Base-by-base conservation (phyloP, 2,888 invertebrate species). In the Gymnoscelis rufifasciata region DNA sequence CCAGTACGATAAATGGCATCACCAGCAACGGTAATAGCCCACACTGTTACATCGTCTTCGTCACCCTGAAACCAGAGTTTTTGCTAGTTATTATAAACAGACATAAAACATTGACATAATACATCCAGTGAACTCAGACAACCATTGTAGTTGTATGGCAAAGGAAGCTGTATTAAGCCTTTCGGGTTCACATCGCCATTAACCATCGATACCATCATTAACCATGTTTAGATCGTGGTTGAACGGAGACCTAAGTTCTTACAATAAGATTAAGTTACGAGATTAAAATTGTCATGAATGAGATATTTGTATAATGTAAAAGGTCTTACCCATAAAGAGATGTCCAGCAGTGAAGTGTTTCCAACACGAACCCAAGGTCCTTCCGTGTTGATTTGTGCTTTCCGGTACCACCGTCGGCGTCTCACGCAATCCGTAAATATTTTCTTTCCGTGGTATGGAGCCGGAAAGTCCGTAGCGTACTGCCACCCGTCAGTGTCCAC, bases 401-500 rank as follows among this genome's bases (percentile, higher is more conserved):
- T 92, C 60, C 96, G 91, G 65, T 92, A 92, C 96, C 96, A 97
- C 40, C 95, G 88, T 31, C 96, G 88, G 8, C 96, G 90, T 14
- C 97, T 90, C 0, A 97, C 97, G 68, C 95, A 96, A 78, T 97
- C 97, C 0, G 96, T 96, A 56, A 97, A 93, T 56, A 94, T 90
- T 79, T 96, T 96, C 62, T 93, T 92, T 0, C 93, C 93, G 68
- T 96, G 97, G 76, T 95, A 97, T 7, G 92, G 91, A 1, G 95
- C 92, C 1, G 97, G 96, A 71, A 97, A 97, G 80, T 97, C 97
- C 1, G 95, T 93, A 0, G 97, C 97, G 78, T 97, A 97, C 71
- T 97, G 97, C 97, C 97, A 97, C 1, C 97, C 97, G 57, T 97
- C 95, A 47, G 91, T 90, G 75, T 97, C 97, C 0, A 95, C 95